phyloP scores from a whole-genome alignment of 2,113 vertebrate genomes.

The Aldabrachelys gigantea region DNA sequence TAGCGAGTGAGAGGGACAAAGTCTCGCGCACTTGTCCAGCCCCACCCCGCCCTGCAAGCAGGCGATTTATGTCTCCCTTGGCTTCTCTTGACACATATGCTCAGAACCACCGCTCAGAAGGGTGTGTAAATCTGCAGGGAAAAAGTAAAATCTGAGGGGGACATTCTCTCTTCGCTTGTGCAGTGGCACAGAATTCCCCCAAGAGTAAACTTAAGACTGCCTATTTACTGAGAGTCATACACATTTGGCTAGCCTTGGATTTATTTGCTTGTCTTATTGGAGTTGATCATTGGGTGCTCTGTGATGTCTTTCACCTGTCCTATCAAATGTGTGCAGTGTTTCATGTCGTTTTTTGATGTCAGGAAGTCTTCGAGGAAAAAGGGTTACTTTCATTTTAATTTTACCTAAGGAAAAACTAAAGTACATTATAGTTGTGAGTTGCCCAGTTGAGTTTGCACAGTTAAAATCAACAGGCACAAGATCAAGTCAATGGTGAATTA shows the following conservation, averaged over 20 bases:
- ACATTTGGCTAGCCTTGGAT: background rate
- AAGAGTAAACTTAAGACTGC: background rate
- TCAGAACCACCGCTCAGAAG: background rate
- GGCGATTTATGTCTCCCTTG: background rate
- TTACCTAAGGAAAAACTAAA: conserved; percentile 33
- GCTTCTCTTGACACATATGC: background rate
- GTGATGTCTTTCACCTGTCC: background rate
- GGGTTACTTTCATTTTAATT: background rate
- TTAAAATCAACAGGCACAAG: background rate
- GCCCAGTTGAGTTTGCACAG: background rate
- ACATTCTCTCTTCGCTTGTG: background rate
- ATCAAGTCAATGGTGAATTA: background rate
- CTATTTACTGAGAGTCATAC: background rate
- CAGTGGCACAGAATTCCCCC: background rate
- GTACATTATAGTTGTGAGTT: background rate
- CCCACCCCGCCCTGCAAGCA: fast-evolving
- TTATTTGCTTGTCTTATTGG: background rate
- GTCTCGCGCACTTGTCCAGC: background rate
- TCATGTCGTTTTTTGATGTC: background rate
- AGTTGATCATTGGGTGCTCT: background rate
- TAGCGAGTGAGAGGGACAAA: background rate
- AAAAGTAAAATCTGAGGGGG: background rate
- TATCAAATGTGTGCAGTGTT: background rate
- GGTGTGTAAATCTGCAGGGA: background rate
- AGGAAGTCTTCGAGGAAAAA: background rate